Evolutionary conservation across 1,140 invertebrate species (phyloP), one percentile per base, ranked within the genome.

Genomic region (Nylanderia fulva): DNA sequence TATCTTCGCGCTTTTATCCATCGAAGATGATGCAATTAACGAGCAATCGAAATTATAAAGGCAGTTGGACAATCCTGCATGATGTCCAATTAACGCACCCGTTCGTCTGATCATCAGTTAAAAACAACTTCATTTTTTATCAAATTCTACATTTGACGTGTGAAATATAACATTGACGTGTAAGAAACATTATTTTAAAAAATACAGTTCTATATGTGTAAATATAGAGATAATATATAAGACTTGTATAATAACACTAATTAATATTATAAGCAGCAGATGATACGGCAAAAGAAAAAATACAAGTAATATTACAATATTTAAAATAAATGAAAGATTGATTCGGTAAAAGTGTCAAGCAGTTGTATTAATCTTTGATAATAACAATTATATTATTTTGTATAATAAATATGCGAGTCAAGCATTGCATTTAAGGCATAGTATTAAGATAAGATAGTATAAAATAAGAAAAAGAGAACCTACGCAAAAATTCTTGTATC

Each of bases 1-100:
- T 1, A 98, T 92, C 89, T 96, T 96, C 15, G 96, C 97, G 2
- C 97, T 97, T 88, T 96, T 96, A 91, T 98, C 97, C 92, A 98
- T 94, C 0, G 96, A 97, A 8, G 96, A 95, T 1, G 97, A 97
- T 5, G 96, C 97, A 71, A 98, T 96, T 15, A 97, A 89, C 1
- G 96, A 95, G 80, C 96, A 96, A 89, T 97, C 96, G 93, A 96
- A 98, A 92, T 97, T 97, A 93, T 97, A 97, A 80, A 97, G 94
- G 84, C 97, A 97, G 92, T 96, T 97, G 33, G 97, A 97, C 48
- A 98, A 95, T 92, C 97, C 97, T 2, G 96, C 97, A 5, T 95
- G 95, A 91, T 98, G 97, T 0, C 97, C 97, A 2, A 95, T 94
- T 56, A 98, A 91, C 18, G 96, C 96, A 63, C 96, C 95, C 1